phyloP scores from a whole-genome alignment of 2,113 vertebrate genomes.

The Gobius niger region DNA sequence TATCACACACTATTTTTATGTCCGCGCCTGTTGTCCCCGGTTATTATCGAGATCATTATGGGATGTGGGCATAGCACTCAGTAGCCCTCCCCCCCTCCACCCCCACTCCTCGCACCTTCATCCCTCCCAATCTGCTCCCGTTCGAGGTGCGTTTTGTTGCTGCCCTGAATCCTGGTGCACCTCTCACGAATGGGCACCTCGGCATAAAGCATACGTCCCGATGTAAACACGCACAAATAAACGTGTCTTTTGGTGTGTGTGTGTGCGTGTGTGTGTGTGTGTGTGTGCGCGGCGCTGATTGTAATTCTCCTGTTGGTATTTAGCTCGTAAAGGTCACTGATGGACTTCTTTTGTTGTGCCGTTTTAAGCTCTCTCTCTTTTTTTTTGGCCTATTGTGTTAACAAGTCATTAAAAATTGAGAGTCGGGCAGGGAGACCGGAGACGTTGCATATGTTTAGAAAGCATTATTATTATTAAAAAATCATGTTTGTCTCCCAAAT shows the following conservation, averaged over 20 bases:
- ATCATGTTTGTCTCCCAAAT: slow-evolving; percentile 89
- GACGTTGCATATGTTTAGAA: slow-evolving; percentile 84
- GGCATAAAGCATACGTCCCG: slow-evolving; percentile 48
- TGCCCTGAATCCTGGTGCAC: slow-evolving; percentile 51
- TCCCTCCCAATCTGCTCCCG: slow-evolving; percentile 11
- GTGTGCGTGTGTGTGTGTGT: too few relatives aligned
- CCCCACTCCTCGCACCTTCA: background rate
- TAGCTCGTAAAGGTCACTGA: slow-evolving; percentile 71
- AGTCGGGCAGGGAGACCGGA: slow-evolving; percentile 59
- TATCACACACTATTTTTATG: slow-evolving; percentile 72
- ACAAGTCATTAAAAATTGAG: slow-evolving; percentile 82
- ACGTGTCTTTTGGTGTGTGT: slow-evolving; percentile 31
- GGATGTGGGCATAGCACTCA: slow-evolving; percentile 65
- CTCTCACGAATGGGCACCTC: slow-evolving; percentile 62
- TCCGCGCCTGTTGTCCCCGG: slow-evolving; percentile 69
- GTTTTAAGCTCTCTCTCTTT: slow-evolving; percentile 61
- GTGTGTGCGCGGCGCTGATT: slow-evolving; percentile 43
- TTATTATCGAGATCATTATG: slow-evolving; percentile 79
- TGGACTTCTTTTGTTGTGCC: slow-evolving; percentile 74
- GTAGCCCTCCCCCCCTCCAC: slow-evolving; percentile 6
- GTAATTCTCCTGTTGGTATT: slow-evolving; percentile 63
- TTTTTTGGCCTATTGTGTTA: slow-evolving; percentile 72
- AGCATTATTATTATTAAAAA: slow-evolving; percentile 91
- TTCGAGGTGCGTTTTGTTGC: slow-evolving; percentile 50
- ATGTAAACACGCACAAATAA: slow-evolving; percentile 26